A percentile compares a stretch with the other conserved stretches of the same genome.
Conservation (phyloP, 2,113 vertebrate genomes). For the Thalassarche chlororhynchos region DNA sequence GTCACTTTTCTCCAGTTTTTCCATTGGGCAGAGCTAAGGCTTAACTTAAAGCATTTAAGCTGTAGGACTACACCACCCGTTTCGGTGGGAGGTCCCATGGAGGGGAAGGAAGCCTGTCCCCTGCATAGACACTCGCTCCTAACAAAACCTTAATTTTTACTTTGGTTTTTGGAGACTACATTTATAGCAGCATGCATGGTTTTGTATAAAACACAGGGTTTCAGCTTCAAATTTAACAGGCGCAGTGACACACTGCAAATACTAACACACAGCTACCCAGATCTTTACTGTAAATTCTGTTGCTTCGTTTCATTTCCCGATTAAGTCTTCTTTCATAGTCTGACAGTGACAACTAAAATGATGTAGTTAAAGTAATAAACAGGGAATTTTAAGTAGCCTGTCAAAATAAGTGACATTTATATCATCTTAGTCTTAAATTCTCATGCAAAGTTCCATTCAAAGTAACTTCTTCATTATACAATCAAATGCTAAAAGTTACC, state of each 20-base stretch:
- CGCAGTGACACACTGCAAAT: not conserved
- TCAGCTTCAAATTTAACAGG: constrained; percentile 18
- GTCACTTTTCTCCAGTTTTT: not conserved
- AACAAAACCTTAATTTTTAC: not conserved
- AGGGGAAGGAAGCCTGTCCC: not conserved
- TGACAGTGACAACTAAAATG: constrained; percentile 45
- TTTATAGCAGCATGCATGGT: not conserved
- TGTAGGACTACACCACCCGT: not conserved
- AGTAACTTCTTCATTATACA: constrained; percentile 24
- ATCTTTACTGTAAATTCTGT: constrained; percentile 2
- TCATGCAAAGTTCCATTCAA: constrained; percentile 23
- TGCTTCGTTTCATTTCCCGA: not conserved
- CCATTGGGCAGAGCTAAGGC: not conserved
- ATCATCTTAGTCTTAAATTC: not conserved
- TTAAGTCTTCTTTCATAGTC: not conserved
- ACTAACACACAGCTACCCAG: not conserved
- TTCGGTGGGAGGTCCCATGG: not conserved
- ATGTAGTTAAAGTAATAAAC: constrained; percentile 53
- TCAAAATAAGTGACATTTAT: constrained; percentile 40
- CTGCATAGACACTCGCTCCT: not conserved
- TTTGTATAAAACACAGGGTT: not conserved
- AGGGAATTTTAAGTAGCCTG: constrained; percentile 47
- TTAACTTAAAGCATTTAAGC: not conserved
- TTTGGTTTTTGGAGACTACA: not conserved
- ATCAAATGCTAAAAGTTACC: not conserved